Conservation (phyloP, 2,797 vertebrate species). For the Acanthis flammea region DNA sequence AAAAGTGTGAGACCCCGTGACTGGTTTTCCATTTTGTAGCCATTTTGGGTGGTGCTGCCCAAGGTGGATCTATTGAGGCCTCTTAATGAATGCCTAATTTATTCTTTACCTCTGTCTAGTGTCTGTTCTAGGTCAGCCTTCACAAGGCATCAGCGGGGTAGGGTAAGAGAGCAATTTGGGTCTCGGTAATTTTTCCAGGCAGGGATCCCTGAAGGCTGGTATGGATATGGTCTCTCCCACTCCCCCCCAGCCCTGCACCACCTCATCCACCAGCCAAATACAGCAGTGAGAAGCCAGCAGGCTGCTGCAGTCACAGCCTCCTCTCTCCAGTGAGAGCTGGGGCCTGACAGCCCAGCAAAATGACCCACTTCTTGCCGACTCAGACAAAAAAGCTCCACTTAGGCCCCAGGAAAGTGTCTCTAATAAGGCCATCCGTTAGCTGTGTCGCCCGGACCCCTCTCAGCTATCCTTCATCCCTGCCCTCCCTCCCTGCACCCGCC, state of each 20-base stretch:
- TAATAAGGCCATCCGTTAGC: constrained; percentile 82
- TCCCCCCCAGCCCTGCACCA: background rate
- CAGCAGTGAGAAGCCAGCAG: background rate
- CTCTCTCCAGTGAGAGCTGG: constrained; percentile 48
- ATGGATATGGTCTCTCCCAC: rapidly evolving
- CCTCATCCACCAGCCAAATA: background rate
- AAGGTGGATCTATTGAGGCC: background rate
- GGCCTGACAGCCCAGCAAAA: constrained; percentile 75
- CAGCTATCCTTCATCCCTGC: constrained; percentile 75
- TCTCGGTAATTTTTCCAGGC: background rate
- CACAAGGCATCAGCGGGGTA: background rate
- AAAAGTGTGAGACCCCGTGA: background rate
- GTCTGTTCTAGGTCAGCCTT: background rate
- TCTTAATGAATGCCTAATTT: background rate
- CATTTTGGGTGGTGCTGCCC: background rate
- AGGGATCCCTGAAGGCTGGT: background rate
- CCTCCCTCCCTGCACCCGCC: constrained; percentile 72
- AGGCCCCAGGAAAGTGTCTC: constrained; percentile 77
- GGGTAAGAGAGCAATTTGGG: background rate
- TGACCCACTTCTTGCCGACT: constrained; percentile 79
- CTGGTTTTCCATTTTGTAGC: rapidly evolving
- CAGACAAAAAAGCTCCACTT: constrained; percentile 78
- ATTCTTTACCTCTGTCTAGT: background rate
- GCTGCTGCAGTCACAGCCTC: constrained; percentile 33
- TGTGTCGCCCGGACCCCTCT: constrained; percentile 61